Percentiles rank a stretch among this genome's conserved stretches.
These are phyloP conservation scores for Drosophila longiperda DNA, from an alignment of 2,888 invertebrate genomes.

Conservation along the genomic window DNA sequence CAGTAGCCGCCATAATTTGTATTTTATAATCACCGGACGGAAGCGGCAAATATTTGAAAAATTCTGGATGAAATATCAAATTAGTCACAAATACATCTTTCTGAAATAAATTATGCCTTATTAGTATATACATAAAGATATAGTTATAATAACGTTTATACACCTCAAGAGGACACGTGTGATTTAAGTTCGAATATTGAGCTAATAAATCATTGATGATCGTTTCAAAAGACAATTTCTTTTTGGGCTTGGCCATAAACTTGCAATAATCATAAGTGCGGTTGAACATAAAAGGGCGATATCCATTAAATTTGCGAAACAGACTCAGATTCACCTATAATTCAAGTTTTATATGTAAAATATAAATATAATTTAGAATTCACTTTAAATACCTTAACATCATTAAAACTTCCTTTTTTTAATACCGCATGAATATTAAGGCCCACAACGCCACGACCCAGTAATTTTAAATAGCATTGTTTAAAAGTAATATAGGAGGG, in stretches of 20 bases:
- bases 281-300: conserved; percentile 44
- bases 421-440: conserved; percentile 7
- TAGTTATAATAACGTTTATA: not conserved
- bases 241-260: not conserved
- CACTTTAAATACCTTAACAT: conserved; percentile 19
- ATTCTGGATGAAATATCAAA: not conserved
- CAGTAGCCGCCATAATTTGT: accelerated
- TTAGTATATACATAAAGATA: not conserved
- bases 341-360: not conserved
- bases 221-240: conserved; percentile 9
- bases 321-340: conserved; percentile 33
- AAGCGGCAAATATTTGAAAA: not conserved
- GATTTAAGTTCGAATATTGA: conserved; percentile 21
- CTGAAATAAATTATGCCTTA: conserved; percentile 5
- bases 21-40: not conserved
- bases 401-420: not conserved
- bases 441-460: conserved; percentile 19
- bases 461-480: conserved; percentile 14
- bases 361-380: not conserved
- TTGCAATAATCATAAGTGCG: conserved; percentile 31
- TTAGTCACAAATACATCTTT: conserved; percentile 11
- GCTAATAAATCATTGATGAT: not conserved
- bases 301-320: conserved; percentile 35
- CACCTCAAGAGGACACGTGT: conserved; percentile 19
- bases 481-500: not conserved